Evolutionary conservation across 2,888 invertebrate species (phyloP).

Genomic region (Lydus trimaculatus): DNA sequence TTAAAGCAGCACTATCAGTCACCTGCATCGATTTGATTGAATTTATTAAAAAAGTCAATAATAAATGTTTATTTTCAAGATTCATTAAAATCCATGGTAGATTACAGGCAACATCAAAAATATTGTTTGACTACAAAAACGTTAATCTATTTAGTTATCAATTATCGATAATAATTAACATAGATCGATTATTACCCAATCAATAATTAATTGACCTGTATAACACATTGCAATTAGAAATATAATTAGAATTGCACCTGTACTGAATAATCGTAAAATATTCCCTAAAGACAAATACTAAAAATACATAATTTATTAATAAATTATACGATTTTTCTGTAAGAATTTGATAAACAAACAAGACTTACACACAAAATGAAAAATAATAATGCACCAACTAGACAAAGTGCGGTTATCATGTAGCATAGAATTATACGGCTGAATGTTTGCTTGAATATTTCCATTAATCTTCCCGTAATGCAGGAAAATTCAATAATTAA

Average conservation of each 20-base stretch:
- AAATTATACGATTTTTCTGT: too few relatives aligned
- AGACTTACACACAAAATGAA: background rate
- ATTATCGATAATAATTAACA: too few relatives aligned
- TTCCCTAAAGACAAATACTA: background rate
- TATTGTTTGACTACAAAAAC: background rate
- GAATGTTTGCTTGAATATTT: background rate
- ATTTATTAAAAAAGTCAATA: background rate
- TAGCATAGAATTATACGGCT: background rate
- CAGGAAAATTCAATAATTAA: too few relatives aligned
- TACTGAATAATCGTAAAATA: background rate
- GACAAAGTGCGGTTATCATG: background rate
- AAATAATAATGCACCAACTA: background rate
- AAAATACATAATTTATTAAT: background rate
- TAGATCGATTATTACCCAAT: conserved; percentile 4
- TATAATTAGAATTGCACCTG: background rate
- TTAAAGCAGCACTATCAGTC: background rate
- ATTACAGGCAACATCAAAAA: background rate
- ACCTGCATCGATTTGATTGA: background rate
- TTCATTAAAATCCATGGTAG: background rate
- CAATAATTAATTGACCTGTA: background rate
- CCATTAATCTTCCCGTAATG: background rate
- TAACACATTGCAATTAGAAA: background rate
- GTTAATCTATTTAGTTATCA: too few relatives aligned
- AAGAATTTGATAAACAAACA: too few relatives aligned
- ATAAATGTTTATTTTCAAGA: background rate